Percentiles rank a stretch among this genome's conserved stretches.
These are phyloP conservation scores for Nebria salina DNA, from an alignment of 2,888 invertebrate genomes.

Conservation along the genomic window DNA sequence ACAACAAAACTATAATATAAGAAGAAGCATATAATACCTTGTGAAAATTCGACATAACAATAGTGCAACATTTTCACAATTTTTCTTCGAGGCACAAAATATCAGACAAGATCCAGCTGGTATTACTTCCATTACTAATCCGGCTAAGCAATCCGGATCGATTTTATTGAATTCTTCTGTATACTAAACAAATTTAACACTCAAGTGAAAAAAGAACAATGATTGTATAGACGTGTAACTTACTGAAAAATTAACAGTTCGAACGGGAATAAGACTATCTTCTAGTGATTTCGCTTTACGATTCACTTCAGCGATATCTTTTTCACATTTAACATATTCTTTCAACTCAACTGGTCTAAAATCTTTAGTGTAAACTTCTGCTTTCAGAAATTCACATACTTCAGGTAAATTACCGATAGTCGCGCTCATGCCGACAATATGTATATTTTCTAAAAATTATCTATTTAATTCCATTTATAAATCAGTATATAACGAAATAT, in stretches of 20 bases:
- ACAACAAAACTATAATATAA: conserved; percentile 26
- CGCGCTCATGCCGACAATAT: conserved; percentile 97
- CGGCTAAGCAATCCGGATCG: conserved; percentile 85
- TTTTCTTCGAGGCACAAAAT: conserved; percentile 93
- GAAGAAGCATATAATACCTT: conserved; percentile 7
- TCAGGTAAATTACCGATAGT: conserved; percentile 92
- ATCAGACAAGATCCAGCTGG: conserved; percentile 84
- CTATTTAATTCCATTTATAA: too few relatives aligned
- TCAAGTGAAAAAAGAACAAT: conserved; percentile 25
- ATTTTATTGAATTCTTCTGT: conserved; percentile 66
- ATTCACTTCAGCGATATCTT: conserved; percentile 61
- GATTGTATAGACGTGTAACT: conserved; percentile 51
- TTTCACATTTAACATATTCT: conserved; percentile 72
- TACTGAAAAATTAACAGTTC: conserved; percentile 66
- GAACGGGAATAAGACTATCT: conserved; percentile 65
- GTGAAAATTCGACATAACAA: conserved; percentile 74
- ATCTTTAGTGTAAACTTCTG: conserved; percentile 82
- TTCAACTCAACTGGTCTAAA: conserved; percentile 90
- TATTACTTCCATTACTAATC: conserved; percentile 82
- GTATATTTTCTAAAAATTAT: conserved; percentile 69
- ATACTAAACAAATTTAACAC: conserved; percentile 65
- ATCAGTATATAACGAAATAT: too few relatives aligned
- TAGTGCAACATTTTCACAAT: conserved; percentile 89
- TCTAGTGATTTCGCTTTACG: conserved; percentile 61
- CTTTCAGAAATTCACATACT: conserved; percentile 80